Evolutionary conservation across 2,888 invertebrate species (phyloP), one percentile per base, ranked within the genome.

Genomic region (Acrobasis consociella): DNA sequence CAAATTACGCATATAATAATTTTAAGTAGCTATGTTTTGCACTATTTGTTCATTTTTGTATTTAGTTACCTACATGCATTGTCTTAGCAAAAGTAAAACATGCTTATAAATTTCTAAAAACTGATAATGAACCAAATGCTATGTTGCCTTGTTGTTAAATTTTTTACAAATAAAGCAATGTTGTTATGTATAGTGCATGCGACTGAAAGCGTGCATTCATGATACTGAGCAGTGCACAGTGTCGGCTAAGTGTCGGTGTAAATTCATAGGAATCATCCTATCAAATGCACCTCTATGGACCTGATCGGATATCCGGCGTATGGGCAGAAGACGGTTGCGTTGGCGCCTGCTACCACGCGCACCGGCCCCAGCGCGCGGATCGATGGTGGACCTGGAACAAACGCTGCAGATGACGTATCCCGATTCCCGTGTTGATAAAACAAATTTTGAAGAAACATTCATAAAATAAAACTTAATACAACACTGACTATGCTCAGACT

Each of bases 231-330:
- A 37, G 59, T 38, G 59, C 13, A 10, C 53, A 42, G 42, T 31
- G 22, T 38, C 22, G 22, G 16, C 5, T 55, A 22, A 7, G 46
- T 49, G 31, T 62, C 42, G 37, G 60, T 62, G 37, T 59, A 60
- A 38, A 22, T 62, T 70, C 68, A 76, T 72, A 79, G 83, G 79
- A 83, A 85, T 84, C 75, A 82, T 83, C 81, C 80, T 83, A 84
- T 76, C 79, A 78, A 84, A 89, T 90, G 90, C 90, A 89, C 90
- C 89, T 90, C 86, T 89, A 90, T 89, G 82, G 88, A 93, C 80
- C 94, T 94, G 85, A 97, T 95, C 73, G 97, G 97, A 93, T 96
- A 97, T 76, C 97, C 97, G 63, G 97, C 95, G 86, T 97, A 97
- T 77, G 97, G 97, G 91, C 97, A 97, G 78, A 94, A 94, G 73